Evolutionary conservation across 2,888 invertebrate genomes (phyloP).

Genomic region (Dilophus febrilis): DNA sequence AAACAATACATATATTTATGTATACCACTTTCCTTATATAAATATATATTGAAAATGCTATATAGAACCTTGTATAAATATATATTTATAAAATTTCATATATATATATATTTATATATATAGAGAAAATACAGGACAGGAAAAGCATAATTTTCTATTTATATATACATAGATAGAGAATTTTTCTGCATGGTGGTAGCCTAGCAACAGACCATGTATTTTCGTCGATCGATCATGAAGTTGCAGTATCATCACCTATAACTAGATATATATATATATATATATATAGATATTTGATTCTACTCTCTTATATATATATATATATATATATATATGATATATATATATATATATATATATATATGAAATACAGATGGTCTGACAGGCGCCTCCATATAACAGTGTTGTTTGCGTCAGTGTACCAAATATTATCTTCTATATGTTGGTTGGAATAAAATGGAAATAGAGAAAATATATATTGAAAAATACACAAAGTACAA

Average conservation of each 20-base stretch:
- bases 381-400: constrained; percentile 6
- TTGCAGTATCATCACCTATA: constrained; percentile 7
- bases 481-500: too few relatives aligned
- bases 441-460: too few relatives aligned
- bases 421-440: too few relatives aligned
- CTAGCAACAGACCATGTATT: constrained; percentile 9
- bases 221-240: constrained; percentile 11
- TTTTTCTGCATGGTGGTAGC: constrained; percentile 3
- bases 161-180: background rate
- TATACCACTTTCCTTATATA: too few relatives aligned
- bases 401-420: too few relatives aligned
- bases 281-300: background rate
- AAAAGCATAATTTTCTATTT: background rate
- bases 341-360: background rate
- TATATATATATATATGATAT: background rate
- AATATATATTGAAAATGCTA: too few relatives aligned
- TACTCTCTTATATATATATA: background rate
- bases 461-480: too few relatives aligned
- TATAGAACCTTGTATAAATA: too few relatives aligned
- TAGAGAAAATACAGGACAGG: too few relatives aligned
- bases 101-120: too few relatives aligned
- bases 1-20: too few relatives aligned
- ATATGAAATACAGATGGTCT: constrained; percentile 1
- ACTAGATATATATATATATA: background rate
- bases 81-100: too few relatives aligned